These are phyloP conservation scores for Uropsilus gracilis DNA, from an alignment of 2,113 vertebrate species.

Conservation along the genomic window DNA sequence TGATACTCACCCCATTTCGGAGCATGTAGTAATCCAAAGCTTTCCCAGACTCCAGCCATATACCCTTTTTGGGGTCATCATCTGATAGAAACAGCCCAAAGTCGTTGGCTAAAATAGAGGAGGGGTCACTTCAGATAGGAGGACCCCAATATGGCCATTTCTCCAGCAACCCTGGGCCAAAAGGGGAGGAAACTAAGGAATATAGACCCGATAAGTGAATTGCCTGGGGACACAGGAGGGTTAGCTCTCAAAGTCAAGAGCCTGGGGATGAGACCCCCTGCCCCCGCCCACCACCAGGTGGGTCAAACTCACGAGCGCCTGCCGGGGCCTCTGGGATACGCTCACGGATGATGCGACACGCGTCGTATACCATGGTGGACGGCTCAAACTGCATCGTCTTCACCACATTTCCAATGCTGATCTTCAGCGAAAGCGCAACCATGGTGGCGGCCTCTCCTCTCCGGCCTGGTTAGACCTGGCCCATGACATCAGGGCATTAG, in stretches of 20 bases:
- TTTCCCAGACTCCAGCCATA: constrained; percentile 98
- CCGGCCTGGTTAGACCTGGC: constrained; percentile 70
- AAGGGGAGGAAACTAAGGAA: not conserved
- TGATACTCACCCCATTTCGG: constrained; percentile 94
- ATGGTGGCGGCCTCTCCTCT: constrained; percentile 88
- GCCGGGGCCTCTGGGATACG: constrained; percentile 95
- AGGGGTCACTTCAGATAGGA: not conserved
- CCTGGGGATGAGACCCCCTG: not conserved
- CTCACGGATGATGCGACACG: constrained; percentile 97
- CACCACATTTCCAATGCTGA: constrained; percentile 97
- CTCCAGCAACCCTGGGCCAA: not conserved
- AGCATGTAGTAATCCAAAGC: constrained; percentile 99
- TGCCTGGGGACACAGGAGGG: not conserved
- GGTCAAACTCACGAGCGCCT: constrained; percentile 93
- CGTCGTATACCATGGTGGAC: constrained; percentile 97
- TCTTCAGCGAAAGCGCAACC: constrained; percentile 99
- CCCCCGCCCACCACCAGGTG: not conserved
- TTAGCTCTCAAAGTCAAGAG: not conserved
- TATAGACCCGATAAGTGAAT: not conserved
- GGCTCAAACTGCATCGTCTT: constrained; percentile 99
- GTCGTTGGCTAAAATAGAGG: constrained; percentile 92
- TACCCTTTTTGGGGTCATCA: constrained; percentile 98
- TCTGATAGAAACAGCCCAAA: constrained; percentile 98
- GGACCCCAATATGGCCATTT: not conserved
- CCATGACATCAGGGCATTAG: constrained; percentile 14